These are phyloP conservation scores for Mola mola DNA, from an alignment of 2,113 vertebrate genomes.

Conservation along the genomic window DNA sequence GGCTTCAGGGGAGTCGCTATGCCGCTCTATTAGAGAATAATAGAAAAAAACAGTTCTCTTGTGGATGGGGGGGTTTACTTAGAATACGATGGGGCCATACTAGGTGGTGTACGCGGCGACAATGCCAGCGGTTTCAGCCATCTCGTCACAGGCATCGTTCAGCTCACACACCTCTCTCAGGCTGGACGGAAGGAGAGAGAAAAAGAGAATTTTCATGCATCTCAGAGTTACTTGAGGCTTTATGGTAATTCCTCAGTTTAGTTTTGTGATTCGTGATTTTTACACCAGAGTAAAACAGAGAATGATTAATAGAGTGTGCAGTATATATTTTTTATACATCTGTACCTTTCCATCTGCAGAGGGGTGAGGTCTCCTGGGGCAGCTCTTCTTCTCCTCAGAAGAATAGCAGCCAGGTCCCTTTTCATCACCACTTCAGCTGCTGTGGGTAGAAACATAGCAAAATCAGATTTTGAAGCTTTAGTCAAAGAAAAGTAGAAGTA, in stretches of 20 bases:
- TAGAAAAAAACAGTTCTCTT: conserved; percentile 30
- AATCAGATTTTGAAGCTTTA: neutral
- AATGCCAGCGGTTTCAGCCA: conserved; percentile 83
- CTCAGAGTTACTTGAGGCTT: no score
- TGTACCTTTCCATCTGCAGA: conserved; percentile 79
- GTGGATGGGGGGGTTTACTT: conserved; percentile 38
- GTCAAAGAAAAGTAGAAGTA: neutral
- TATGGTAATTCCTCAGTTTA: no score
- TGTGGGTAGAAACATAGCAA: conserved; percentile 10
- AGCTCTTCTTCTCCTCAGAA: conserved; percentile 76
- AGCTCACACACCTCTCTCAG: conserved; percentile 86
- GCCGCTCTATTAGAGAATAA: conserved; percentile 13
- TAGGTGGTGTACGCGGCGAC: conserved; percentile 81
- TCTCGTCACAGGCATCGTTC: conserved; percentile 83
- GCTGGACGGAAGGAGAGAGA: conserved; percentile 58
- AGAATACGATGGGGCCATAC: conserved; percentile 84
- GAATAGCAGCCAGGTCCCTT: conserved; percentile 74
- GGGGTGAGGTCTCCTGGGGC: conserved; percentile 56
- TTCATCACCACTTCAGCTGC: conserved; percentile 72
- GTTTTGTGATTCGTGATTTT: no score
- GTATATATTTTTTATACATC: no score
- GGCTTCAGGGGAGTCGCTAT: conserved; percentile 29
- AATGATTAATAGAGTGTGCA: neutral
- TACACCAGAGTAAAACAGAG: no score
- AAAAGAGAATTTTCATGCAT: neutral